These are phyloP conservation scores for Orestias chungarensis DNA, from an alignment of 2,797 vertebrate species.

Conservation along the genomic window DNA sequence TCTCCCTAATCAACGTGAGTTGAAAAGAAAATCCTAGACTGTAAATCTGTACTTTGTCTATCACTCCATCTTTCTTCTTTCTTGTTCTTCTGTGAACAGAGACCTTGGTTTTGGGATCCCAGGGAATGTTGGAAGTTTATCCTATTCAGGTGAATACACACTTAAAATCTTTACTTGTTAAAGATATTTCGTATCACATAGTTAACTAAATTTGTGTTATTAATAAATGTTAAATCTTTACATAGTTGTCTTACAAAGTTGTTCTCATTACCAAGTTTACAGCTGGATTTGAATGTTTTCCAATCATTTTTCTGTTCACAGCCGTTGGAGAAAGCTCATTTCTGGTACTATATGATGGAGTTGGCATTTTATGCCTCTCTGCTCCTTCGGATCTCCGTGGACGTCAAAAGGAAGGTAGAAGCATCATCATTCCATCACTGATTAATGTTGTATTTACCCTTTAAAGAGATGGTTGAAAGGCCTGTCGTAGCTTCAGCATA, in stretches of 20 bases:
- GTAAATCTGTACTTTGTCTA: not conserved
- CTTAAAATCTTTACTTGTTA: not conserved
- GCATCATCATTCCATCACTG: constrained; percentile 3
- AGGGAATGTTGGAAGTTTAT: constrained; percentile 88
- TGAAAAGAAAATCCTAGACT: not conserved
- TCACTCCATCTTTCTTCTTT: not conserved
- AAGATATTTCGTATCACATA: not conserved
- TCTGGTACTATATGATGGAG: constrained; percentile 93
- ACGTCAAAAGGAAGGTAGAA: constrained; percentile 90
- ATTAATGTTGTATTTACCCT: constrained; percentile 1
- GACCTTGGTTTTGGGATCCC: constrained; percentile 90
- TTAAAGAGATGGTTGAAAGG: not conserved
- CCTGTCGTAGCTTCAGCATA: not conserved
- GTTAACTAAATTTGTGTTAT: not conserved
- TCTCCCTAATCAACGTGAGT: constrained; percentile 88
- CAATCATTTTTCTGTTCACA: constrained; percentile 52
- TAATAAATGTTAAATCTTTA: not conserved
- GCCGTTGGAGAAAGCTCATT: constrained; percentile 83
- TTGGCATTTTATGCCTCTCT: constrained; percentile 92
- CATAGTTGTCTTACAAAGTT: no score
- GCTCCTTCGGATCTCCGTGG: constrained; percentile 89
- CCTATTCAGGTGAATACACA: constrained; percentile 85
- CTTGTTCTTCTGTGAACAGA: constrained; percentile 70
- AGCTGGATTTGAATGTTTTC: not conserved
- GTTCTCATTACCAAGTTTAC: not conserved